A percentile compares a stretch with the other conserved stretches of the same genome.
phyloP scores from a whole-genome alignment of 2,797 vertebrate genomes.

The Smutsia gigantea region DNA sequence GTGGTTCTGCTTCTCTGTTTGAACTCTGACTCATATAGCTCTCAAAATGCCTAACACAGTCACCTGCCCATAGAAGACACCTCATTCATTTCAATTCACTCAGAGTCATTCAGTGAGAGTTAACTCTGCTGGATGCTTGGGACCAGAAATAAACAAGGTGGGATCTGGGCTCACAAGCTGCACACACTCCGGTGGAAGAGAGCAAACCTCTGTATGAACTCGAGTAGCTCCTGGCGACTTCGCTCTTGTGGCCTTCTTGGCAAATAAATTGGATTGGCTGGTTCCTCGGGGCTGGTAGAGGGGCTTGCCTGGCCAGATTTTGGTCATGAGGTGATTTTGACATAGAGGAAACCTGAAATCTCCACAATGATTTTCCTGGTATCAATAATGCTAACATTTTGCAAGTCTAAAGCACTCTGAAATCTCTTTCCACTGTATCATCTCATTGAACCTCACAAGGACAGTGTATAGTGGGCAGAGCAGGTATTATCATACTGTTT shows the following conservation, averaged over 20 bases:
- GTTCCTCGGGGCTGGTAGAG: neutral
- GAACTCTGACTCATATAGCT: neutral
- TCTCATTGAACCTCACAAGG: neutral
- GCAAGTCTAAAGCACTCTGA: neutral
- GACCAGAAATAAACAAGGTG: neutral
- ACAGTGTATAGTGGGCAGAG: neutral
- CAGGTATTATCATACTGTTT: neutral
- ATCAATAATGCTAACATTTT: neutral
- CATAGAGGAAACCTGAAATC: neutral
- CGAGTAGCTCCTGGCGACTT: neutral
- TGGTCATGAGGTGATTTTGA: neutral
- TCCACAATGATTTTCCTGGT: neutral
- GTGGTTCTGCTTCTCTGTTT: slow-evolving; percentile 16
- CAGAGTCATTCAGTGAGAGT: neutral
- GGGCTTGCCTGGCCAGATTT: neutral
- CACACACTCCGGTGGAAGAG: neutral
- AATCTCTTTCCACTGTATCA: neutral
- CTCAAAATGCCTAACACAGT: neutral
- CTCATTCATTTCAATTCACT: neutral
- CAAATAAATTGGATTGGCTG: neutral
- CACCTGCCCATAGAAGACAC: neutral
- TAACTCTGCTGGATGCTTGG: neutral
- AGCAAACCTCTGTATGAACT: neutral
- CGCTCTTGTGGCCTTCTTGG: neutral
- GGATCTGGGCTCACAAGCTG: neutral